Base-by-base conservation (phyloP, 2,797 vertebrate species). In the Orientallactaga sibirica region DNA sequence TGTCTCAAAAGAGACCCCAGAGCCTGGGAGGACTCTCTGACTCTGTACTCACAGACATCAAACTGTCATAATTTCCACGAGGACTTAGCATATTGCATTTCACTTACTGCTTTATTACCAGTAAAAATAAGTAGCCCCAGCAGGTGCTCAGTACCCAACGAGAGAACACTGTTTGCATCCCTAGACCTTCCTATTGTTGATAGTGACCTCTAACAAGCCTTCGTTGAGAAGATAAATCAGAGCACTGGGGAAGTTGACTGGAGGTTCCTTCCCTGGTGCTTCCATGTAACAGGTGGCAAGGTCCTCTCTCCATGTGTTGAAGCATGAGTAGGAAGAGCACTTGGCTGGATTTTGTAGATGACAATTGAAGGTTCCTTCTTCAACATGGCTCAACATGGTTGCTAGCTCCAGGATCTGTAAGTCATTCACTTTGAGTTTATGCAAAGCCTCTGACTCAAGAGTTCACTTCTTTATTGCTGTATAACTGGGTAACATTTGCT, bases 381-480 rank as follows among this genome's bases (percentile, higher is more conserved):
- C 25, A 81, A 29, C 2, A 8, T 43, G 11, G 2, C 52, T 79
- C 25, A 81, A 29, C 2, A 8, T 43, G 11, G 2, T 8, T 82
- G 15, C 61, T 80, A 18, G 67, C 84, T 90, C 33, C 14, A 43
- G 37, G 7, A 19, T 84, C 68, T 37, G 33, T 37, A 24, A 16
- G 7, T n/a, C 24, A 68, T 48, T 91, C 62, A 86, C n/a, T n/a
- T 7, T 37, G 33, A 33, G 41, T 75, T 29, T 92, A 11, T 27
- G 80, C 41, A 88, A 74, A 90, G 73, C 16, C 7, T 14, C 81
- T 62, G 33, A 41, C 20, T 15, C n/a, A 33, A 64, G 11, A 48
- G 14, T 64, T 67, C 18, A 66, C 4, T 85, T 91, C 66, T 83
- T 95, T 96, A 41, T 48, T 94, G 62, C 14, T 81, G 16, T 14